phyloP scores from a whole-genome alignment of 2,888 invertebrate genomes.

The Ormyrus pomaceus region DNA sequence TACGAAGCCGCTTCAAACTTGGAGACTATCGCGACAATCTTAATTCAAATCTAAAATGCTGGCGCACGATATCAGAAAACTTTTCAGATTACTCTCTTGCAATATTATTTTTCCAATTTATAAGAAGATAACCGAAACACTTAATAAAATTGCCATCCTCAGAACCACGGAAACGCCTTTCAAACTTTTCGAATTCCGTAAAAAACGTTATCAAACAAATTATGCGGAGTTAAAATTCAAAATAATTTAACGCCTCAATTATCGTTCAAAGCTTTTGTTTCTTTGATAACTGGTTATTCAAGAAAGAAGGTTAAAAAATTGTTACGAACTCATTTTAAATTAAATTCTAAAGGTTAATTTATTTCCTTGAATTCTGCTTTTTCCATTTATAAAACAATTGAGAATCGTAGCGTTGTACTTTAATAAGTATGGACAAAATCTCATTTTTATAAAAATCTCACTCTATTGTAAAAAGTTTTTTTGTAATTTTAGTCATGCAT shows the following conservation, averaged over 20 bases:
- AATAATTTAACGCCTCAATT: too few species aligned
- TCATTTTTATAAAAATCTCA: too few species aligned
- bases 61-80: conserved; percentile 43
- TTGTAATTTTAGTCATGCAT: not conserved
- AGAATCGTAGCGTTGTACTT: too few species aligned
- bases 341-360: too few species aligned
- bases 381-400: too few species aligned
- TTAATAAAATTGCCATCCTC: conserved; percentile 39
- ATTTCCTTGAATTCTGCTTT: too few species aligned
- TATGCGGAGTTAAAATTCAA: not conserved
- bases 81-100: conserved; percentile 43
- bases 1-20: conserved; percentile 42
- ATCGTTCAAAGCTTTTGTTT: too few species aligned
- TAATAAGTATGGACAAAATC: too few species aligned
- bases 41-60: conserved; percentile 52
- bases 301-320: too few species aligned
- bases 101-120: conserved; percentile 50
- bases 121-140: conserved; percentile 45
- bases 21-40: conserved; percentile 47
- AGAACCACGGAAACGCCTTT: not conserved
- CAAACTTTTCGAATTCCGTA: conserved; percentile 18
- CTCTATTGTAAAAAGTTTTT: too few species aligned
- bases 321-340: too few species aligned
- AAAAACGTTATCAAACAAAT: not conserved
- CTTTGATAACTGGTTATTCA: too few species aligned